Evolutionary conservation across 2,113 vertebrate species (phyloP), one percentile per base, ranked within the genome.

Genomic region (Alosa alosa): DNA sequence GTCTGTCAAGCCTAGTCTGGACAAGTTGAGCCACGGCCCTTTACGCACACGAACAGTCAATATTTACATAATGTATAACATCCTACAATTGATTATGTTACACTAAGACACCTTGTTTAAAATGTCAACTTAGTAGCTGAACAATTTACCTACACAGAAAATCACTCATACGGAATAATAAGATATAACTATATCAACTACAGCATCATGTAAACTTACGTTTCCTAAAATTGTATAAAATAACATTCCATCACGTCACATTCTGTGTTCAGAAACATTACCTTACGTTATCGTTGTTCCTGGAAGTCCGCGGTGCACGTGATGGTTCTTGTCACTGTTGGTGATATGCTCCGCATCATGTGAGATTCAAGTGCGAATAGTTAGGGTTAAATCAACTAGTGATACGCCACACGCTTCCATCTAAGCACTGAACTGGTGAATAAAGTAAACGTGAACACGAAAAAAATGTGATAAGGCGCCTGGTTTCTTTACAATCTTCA

Each of bases 261-360:
- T 36, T 17, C 15, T 41, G 8, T 39, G 36, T 39, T 11, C 72
- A 55, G 50, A 78, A 39, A 36, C 31, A 31, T 89, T 91, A 91
- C 90, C 90, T 88, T 83, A 52, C 82, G 84, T 89, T 90, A 88
- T 82, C 68, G 86, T 57, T 84, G 84, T 92, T 86, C 57, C 75
- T 85, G 81, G 82, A 86, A 86, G 81, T 85, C 89, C 84, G 81
- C 84, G 68, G 60, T 84, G 82, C 44, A 82, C 86, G 87, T 86
- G 86, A 86, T 88, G 81, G 83, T 45, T 86, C 84, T 87, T 68
- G 82, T 87, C 68, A 81, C 50, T 47, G 85, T 60, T 78, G 39
- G 72, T 64, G 88, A 82, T 87, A 81, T 87, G 55, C 82, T 84
- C 87, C 64, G 68, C 88, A 92, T 92, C 87, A 83, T 88, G 83